A percentile compares a stretch with the other conserved stretches of the same genome.
These are phyloP conservation scores for Amniataba percoides DNA, from an alignment of 2,797 vertebrate species.

Conservation along the genomic window DNA sequence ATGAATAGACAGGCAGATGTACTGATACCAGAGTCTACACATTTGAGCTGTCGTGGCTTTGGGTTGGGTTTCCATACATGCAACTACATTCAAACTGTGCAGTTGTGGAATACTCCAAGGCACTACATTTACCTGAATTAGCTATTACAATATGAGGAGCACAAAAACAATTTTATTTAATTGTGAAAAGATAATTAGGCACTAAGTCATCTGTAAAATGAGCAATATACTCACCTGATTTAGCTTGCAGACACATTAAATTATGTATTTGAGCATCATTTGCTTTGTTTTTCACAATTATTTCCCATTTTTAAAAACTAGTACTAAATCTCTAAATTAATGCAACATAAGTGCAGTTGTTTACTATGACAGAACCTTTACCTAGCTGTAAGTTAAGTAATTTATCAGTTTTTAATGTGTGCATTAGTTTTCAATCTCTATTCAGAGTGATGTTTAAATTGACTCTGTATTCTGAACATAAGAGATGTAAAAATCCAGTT, in stretches of 20 bases:
- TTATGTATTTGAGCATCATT: not conserved
- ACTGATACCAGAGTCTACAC: slow-evolving; percentile 1
- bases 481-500: slow-evolving; percentile 6
- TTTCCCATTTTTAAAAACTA: not conserved
- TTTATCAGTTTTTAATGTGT: slow-evolving; percentile 2
- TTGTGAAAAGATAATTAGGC: not conserved
- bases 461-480: slow-evolving; percentile 7
- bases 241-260: slow-evolving; percentile 2
- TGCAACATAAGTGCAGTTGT: not conserved
- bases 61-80: not conserved
- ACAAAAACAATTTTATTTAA: slow-evolving; percentile 1
- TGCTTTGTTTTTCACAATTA: not conserved
- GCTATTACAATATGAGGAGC: not conserved
- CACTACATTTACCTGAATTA: slow-evolving; percentile 8
- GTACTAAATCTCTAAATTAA: not conserved
- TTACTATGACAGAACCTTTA: not conserved
- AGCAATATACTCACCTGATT: slow-evolving; percentile 5
- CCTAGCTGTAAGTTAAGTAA: not conserved
- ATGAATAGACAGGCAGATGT: slow-evolving; percentile 5
- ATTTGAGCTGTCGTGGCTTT: not conserved
- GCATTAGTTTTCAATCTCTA: not conserved
- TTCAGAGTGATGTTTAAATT: slow-evolving; percentile 11
- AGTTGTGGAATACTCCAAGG: not conserved
- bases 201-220: slow-evolving; percentile 1
- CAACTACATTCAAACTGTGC: slow-evolving; percentile 2